phyloP scores from a whole-genome alignment of 2,888 invertebrate species.

The Chironomus tentans region DNA sequence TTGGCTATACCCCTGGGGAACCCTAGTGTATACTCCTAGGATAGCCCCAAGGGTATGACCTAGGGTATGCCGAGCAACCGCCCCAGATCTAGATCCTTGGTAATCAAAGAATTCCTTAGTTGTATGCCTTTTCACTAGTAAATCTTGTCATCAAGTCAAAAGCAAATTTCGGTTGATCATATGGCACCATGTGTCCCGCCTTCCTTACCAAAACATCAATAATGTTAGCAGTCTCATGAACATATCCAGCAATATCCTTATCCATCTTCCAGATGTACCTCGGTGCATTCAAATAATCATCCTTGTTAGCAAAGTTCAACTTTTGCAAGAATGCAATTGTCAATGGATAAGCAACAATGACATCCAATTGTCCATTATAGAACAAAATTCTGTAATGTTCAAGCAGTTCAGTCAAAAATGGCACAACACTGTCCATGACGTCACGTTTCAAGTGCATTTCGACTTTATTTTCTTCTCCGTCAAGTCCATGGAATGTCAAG shows the following conservation, averaged over 20 bases:
- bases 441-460: conserved; percentile 63
- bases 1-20: no score
- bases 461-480: conserved; percentile 45
- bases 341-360: conserved; percentile 80
- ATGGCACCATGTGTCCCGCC: conserved; percentile 76
- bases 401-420: conserved; percentile 59
- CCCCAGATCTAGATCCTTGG: no score
- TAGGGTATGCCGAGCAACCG: no score
- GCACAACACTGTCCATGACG: conserved; percentile 71
- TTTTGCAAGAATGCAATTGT: conserved; percentile 69
- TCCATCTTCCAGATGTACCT: conserved; percentile 62
- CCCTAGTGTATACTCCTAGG: no score
- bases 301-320: conserved; percentile 57
- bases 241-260: conserved; percentile 64
- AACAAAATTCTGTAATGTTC: conserved; percentile 62
- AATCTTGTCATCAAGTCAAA: conserved; percentile 63
- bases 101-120: no score
- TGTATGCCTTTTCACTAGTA: conserved; percentile 48
- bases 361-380: conserved; percentile 85
- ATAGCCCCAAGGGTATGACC: no score
- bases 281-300: conserved; percentile 55
- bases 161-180: conserved; percentile 70
- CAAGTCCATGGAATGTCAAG: conserved; percentile 48
- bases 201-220: conserved; percentile 65
- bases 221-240: conserved; percentile 59